These are phyloP conservation scores for Asteroscopus sphinx DNA, from an alignment of 2,888 invertebrate species.

Conservation along the genomic window DNA sequence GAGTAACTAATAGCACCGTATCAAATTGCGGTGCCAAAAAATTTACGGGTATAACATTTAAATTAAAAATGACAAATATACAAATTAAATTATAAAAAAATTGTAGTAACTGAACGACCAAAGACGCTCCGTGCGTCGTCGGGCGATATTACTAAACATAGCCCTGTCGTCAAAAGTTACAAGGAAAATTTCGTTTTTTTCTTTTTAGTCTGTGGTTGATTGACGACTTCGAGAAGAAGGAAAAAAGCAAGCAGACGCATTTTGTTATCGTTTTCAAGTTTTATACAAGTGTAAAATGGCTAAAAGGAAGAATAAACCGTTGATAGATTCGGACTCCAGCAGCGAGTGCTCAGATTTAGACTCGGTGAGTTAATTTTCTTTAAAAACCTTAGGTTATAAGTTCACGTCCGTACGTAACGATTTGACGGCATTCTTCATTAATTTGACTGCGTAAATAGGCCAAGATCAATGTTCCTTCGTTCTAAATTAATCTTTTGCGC, in stretches of 20 bases:
- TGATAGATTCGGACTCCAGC: slow-evolving; percentile 95
- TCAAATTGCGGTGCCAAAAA: too few species aligned
- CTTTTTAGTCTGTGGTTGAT: slow-evolving; percentile 59
- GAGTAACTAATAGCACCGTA: too few species aligned
- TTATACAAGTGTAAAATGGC: slow-evolving; percentile 90
- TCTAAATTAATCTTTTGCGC: slow-evolving; percentile 72
- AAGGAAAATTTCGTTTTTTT: slow-evolving; percentile 22
- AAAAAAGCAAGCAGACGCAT: slow-evolving; percentile 65
- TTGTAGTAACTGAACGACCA: too few species aligned
- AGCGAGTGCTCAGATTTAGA: slow-evolving; percentile 95
- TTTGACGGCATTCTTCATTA: slow-evolving; percentile 78
- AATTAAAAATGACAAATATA: too few species aligned
- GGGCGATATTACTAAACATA: too few species aligned
- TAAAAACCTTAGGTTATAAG: slow-evolving; percentile 70
- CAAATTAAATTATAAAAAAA: too few species aligned
- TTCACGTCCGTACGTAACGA: slow-evolving; percentile 68
- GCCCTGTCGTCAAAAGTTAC: slow-evolving; percentile 10
- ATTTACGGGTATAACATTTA: too few species aligned
- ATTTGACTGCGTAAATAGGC: slow-evolving; percentile 82
- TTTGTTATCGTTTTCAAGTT: slow-evolving; percentile 62
- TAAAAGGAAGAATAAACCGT: slow-evolving; percentile 95
- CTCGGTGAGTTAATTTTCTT: slow-evolving; percentile 91
- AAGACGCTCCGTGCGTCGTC: too few species aligned
- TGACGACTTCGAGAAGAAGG: slow-evolving; percentile 63
- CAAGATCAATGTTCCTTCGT: slow-evolving; percentile 79